Evolutionary conservation across 2,113 vertebrate genomes (phyloP), one percentile per base, ranked within the genome.

Genomic region (Loxodonta africana): DNA sequence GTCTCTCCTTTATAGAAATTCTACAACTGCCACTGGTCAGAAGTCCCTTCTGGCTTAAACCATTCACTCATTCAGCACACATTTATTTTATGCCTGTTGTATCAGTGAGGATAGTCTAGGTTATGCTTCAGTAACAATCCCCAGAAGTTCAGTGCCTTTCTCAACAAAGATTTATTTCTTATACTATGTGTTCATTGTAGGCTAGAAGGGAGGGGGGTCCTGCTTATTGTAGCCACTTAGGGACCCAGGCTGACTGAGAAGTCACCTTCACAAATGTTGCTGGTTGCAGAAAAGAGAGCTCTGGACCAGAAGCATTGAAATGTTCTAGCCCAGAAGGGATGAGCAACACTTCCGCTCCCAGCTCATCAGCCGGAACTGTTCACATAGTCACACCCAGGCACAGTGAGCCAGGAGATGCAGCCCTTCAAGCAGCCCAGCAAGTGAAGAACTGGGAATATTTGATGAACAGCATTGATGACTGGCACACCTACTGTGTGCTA

Each of bases 1-100:
- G 67, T 28, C 67, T 92, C 82, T 81, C 44, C 67, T 91, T 90
- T 91, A 88, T 46, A 51, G 73, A 95, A 88, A 94, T 65, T 87
- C 48, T 94, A 62, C 62, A 83, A 46, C 69, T 63, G 57, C 46
- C 30, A 80, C 18, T 90, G 17, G 46, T 92, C 63, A 94, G 33
- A 74, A 69, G 11, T 88, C 60, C 67, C 62, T 83, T 92, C 46
- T 91, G 65, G 63, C 33, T 90, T 84, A 87, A 80, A 3, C 76
- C 76, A 95, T 83, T 85, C 41, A 57, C 94, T 93, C 46, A 89
- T 76, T 88, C 82, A 53, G 62, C 48, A 95, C 74, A 62, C 20
- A 90, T 80, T 86, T 93, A 78, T 94, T 86, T 94, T 87, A 62
- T 57, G 71, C 12, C 11, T 48, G 65, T 14, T 28, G 51, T 57